Conservation (phyloP, 37 sponge, comb jelly and placozoan genomes). For the Beroe forskalii region DNA sequence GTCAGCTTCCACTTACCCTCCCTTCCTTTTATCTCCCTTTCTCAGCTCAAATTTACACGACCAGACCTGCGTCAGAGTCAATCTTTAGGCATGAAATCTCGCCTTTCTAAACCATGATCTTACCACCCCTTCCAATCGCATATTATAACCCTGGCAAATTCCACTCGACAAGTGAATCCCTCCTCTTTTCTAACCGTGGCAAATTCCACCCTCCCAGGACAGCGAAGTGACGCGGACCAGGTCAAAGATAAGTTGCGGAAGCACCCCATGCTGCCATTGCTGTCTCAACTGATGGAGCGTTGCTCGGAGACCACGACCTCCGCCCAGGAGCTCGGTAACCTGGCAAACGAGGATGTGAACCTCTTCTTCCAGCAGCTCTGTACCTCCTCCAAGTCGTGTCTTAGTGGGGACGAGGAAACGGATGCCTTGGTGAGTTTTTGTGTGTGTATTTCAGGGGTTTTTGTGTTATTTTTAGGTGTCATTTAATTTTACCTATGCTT, state of each 20-base stretch:
- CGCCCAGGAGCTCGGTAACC: neutral
- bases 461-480: neutral
- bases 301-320: conserved; percentile 21
- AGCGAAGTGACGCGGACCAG: conserved; percentile 11
- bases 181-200: neutral
- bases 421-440: conserved; percentile 27
- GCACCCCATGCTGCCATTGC: conserved; percentile 26
- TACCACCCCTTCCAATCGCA: no score
- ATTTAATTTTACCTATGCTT: no score
- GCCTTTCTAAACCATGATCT: no score
- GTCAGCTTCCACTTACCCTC: no score
- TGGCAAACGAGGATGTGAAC: conserved; percentile 19
- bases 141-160: no score
- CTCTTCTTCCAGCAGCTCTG: conserved; percentile 33
- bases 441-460: neutral
- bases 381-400: conserved; percentile 26
- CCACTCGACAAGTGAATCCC: neutral
- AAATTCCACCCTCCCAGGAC: neutral
- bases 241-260: neutral
- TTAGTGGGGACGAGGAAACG: conserved; percentile 20
- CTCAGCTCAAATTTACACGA: no score
- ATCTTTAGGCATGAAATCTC: no score
- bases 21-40: no score
- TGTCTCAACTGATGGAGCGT: conserved; percentile 18
- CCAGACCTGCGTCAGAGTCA: no score